Conservation (phyloP, 2,888 invertebrate species). For the Malacosoma neustria region DNA sequence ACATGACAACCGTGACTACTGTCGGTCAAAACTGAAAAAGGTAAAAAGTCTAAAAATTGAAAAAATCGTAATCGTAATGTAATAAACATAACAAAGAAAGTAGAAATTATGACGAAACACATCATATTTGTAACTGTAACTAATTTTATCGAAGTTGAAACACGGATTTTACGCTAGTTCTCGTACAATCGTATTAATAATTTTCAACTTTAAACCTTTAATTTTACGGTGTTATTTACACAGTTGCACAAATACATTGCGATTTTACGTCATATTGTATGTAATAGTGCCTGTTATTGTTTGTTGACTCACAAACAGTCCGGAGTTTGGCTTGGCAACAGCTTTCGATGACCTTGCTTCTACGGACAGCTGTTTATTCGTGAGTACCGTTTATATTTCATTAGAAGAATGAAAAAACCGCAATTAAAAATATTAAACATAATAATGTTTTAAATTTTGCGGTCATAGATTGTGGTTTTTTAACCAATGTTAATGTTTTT, state of each 20-base stretch:
- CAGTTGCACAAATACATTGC: conserved; percentile 44
- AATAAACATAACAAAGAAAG: background rate
- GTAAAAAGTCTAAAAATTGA: background rate
- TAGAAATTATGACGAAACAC: background rate
- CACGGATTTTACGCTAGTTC: background rate
- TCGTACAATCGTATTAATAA: conserved; percentile 1
- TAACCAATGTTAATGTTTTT: too few species aligned
- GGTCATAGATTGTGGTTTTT: too few species aligned
- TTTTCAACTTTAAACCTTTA: background rate
- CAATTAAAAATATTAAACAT: conserved; percentile 2
- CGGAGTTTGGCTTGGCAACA: conserved; percentile 40
- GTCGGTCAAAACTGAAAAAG: background rate
- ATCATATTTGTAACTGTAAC: background rate
- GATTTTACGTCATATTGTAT: conserved; percentile 56
- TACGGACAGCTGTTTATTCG: conserved; percentile 49
- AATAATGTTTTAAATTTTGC: too few species aligned
- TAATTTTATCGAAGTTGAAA: background rate
- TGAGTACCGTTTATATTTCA: conserved; percentile 26
- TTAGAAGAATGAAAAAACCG: conserved; percentile 7
- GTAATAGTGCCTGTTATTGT: conserved; percentile 52
- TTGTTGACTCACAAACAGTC: conserved; percentile 49
- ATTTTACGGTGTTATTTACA: conserved; percentile 27
- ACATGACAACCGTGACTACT: too few species aligned
- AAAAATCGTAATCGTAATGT: background rate
- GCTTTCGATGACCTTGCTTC: conserved; percentile 46